phyloP scores from a whole-genome alignment of 2,888 invertebrate species.

The Chalcis sispes region DNA sequence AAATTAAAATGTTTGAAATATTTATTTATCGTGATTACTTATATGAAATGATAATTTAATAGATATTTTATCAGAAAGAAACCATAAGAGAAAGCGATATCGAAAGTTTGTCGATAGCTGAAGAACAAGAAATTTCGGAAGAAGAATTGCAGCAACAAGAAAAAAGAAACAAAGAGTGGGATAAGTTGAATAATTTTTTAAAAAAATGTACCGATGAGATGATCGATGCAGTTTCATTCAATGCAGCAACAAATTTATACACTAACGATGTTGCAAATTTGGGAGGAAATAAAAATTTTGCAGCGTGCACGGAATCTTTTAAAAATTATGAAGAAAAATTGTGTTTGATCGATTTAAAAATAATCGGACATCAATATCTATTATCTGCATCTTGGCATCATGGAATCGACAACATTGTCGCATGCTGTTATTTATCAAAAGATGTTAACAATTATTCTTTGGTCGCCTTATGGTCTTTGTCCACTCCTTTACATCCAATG shows the following conservation, averaged over 20 bases:
- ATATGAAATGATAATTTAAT: neutral
- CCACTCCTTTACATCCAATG: slow-evolving; percentile 64
- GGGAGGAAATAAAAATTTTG: neutral
- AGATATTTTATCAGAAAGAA: slow-evolving; percentile 17
- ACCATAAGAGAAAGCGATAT: slow-evolving; percentile 5
- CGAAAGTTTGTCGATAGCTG: slow-evolving; percentile 38
- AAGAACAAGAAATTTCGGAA: slow-evolving; percentile 40
- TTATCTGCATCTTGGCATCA: slow-evolving; percentile 71
- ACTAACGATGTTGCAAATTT: slow-evolving; percentile 67
- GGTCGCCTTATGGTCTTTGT: slow-evolving; percentile 67
- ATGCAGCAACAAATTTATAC: slow-evolving; percentile 68
- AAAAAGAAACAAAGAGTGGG: slow-evolving; percentile 40
- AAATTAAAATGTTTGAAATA: neutral
- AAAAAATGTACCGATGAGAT: slow-evolving; percentile 58
- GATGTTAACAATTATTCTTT: neutral
- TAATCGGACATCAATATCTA: slow-evolving; percentile 64
- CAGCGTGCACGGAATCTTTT: neutral
- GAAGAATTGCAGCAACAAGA: slow-evolving; percentile 55
- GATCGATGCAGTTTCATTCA: slow-evolving; percentile 65
- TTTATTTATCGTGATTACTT: neutral
- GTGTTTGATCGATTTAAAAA: slow-evolving; percentile 66
- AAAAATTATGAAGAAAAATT: slow-evolving; percentile 63
- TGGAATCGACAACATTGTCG: slow-evolving; percentile 61
- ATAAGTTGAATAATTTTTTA: slow-evolving; percentile 62
- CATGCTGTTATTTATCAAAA: slow-evolving; percentile 62